Base-by-base conservation (phyloP, 2,113 vertebrate genomes). In the Passer montanus region DNA sequence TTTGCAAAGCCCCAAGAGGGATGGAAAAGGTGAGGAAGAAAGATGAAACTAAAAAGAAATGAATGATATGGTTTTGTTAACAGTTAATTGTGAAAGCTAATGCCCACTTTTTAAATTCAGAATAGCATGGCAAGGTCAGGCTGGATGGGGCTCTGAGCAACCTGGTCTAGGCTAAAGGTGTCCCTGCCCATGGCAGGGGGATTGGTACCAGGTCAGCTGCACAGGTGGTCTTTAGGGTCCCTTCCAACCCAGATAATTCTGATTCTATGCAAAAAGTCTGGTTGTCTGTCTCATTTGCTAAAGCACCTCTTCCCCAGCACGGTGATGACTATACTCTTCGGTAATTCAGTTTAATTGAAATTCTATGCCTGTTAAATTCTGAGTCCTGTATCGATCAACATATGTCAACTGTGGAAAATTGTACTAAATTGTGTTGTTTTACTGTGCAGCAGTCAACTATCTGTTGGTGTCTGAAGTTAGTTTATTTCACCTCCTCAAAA, bases 261-360 rank as follows among this genome's bases (percentile, higher is more conserved):
- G 47, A 66, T 55, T 81, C 63, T 67, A 52, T 68, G 85, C 67
- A 84, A 73, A 89, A 89, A 68, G 74, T 64, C 76, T 15, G n/a
- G 41, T 8, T 90, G 87, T 80, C 87, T 86, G 60, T 94, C 90
- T 93, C 93, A 93, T 96, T 96, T 95, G 92, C 94, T 90, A 81
- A 94, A 94, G 92, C 80, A 89, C 94, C 87, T 96, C 81, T 93
- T 91, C 79, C 82, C 63, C 87, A 75, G 77, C 80, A 81, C 3
- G 11, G 83, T 74, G 89, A 96, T 94, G 93, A 87, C 93, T 96
- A 67, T 84, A 95, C 94, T 96, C 94, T 94, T 94, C 69, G 13
- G 95, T 97, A 96, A 98, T 97, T 96, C 96, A 94, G 82, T 97
- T 97, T 97, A 98, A 98, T 97, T 97, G 96, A 95, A 97, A 98